A percentile compares a stretch with the other conserved stretches of the same genome.
Conservation (phyloP, 2,888 invertebrate species). For the Erebia epiphron region DNA sequence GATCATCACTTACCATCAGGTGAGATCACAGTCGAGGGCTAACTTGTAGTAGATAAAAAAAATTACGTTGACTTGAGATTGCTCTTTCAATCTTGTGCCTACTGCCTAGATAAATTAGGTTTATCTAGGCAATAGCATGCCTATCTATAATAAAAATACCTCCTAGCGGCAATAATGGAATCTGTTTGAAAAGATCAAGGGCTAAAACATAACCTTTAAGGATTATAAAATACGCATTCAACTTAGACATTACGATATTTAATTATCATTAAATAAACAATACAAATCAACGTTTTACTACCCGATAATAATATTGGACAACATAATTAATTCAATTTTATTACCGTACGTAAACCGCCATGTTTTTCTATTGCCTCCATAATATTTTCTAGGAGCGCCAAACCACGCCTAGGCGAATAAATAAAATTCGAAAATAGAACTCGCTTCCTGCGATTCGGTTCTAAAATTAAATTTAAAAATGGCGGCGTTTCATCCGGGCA, state of each 20-base stretch:
- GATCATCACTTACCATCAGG: no score
- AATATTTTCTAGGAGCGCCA: conserved; percentile 41
- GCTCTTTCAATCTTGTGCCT: no score
- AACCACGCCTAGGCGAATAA: conserved; percentile 72
- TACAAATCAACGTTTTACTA: conserved; percentile 16
- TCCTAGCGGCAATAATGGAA: background rate
- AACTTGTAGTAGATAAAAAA: no score
- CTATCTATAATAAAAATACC: background rate
- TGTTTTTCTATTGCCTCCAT: conserved; percentile 38
- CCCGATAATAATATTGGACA: conserved; percentile 2
- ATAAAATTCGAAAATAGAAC: conserved; percentile 74
- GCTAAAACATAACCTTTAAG: conserved; percentile 11
- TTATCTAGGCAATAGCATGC: background rate
- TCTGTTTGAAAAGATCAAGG: conserved; percentile 11
- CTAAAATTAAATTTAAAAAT: conserved; percentile 77
- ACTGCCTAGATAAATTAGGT: no score
- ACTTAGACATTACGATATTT: conserved; percentile 15
- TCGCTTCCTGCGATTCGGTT: conserved; percentile 71
- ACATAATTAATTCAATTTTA: conserved; percentile 28
- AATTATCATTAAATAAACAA: conserved; percentile 25
- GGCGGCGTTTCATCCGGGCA: conserved; percentile 57
- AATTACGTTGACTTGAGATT: no score
- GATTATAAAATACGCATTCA: conserved; percentile 14
- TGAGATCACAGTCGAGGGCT: no score
- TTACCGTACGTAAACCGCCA: conserved; percentile 26